Evolutionary conservation across 2,888 invertebrate genomes (phyloP), one percentile per base, ranked within the genome.

Genomic region (Nomada goodeniana): DNA sequence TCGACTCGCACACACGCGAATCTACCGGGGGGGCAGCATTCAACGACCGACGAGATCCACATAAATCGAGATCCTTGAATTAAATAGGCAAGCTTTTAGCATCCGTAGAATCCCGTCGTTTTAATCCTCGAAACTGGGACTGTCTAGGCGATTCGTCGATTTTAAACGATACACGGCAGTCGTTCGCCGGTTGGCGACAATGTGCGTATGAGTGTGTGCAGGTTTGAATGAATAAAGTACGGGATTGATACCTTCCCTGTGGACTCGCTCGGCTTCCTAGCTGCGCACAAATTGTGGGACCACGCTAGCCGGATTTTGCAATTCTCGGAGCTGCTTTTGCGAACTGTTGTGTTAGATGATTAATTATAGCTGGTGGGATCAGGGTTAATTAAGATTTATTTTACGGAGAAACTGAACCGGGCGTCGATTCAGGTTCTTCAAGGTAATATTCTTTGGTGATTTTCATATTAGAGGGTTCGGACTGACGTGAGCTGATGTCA

Each of bases 11-110:
- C 75, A 69, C 77, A 61, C 76, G 67, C 55, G 71, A 78, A 78
- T 44, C 60, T 69, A 53, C 72, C 63, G 53, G 64, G 44, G 47
- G 53, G 69, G 23, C 59, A 65, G 63, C 76, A 61, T 36, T 60
- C 67, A 60, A 75, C 76, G 79, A 44, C 26, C 70, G 53, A 44
- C 70, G 73, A 85, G 86, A 86, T 85, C 65, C 86, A 69, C 77
- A 78, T 81, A 86, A 86, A 86, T 86, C 79, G 85, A 64, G 83
- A 80, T 80, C 79, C 67, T 74, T 74, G 74, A 86, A 86, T 86
- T 86, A 85, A 86, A 83, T 85, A 86, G 85, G 76, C 76, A 76
- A 86, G 76, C 64, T 79, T 83, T 64, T 61, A 69, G 42, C 69
- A 76, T 69, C 73, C 44, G 65, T 63, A 60, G 70, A 75, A 77